A percentile compares a stretch with the other conserved stretches of the same genome.
Evolutionary conservation across 2,888 invertebrate species (phyloP).

Genomic region (Metallyticus violacea): DNA sequence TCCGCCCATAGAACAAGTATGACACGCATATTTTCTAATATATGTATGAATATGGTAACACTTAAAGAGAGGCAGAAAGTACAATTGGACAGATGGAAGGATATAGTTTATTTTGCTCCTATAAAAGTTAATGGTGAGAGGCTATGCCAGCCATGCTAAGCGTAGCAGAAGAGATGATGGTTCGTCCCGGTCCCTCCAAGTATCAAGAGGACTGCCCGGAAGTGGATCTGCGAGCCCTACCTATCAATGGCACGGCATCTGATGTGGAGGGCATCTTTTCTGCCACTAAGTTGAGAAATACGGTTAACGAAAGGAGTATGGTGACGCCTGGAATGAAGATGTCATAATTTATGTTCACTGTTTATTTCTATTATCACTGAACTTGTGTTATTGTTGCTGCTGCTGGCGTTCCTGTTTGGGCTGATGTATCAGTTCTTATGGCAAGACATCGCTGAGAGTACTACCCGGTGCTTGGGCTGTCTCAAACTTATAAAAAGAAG

Average conservation of each 20-base stretch:
- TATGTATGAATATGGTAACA: neutral
- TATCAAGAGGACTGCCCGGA: slow-evolving; percentile 49
- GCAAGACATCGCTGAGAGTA: neutral
- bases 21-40: neutral
- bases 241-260: slow-evolving; percentile 99
- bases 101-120: neutral
- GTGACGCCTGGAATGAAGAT: slow-evolving; percentile 86
- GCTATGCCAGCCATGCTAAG: slow-evolving; percentile 30
- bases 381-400: neutral
- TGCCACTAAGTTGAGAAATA: slow-evolving; percentile 99
- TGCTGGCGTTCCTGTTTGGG: neutral
- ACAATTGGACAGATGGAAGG: neutral
- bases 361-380: neutral
- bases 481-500: neutral
- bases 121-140: neutral
- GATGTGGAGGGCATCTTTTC: slow-evolving; percentile 99
- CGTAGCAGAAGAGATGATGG: slow-evolving; percentile 33
- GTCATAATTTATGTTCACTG: slow-evolving; percentile 12
- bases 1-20: neutral
- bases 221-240: slow-evolving; percentile 62
- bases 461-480: neutral
- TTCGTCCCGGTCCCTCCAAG: slow-evolving; percentile 46
- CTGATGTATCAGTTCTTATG: neutral
- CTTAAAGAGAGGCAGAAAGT: neutral
- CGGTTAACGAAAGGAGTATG: slow-evolving; percentile 98